Evolutionary conservation across 2,797 vertebrate genomes (phyloP).

Genomic region (Hapalemur alaotrensis): DNA sequence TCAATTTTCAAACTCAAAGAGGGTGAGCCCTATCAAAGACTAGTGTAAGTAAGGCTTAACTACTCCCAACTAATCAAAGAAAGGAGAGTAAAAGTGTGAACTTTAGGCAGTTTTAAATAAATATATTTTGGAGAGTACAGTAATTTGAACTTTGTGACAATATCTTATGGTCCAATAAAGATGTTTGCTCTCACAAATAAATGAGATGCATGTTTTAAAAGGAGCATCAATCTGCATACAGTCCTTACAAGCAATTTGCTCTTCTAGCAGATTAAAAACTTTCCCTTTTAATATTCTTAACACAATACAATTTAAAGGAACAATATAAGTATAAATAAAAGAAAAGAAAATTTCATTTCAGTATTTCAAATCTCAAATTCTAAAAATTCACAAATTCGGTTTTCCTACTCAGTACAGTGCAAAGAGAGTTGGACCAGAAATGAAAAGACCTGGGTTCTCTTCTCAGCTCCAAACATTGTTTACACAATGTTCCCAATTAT

Average conservation of each 20-base stretch:
- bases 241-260: background rate
- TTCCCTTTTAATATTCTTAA: background rate
- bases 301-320: background rate
- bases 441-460: background rate
- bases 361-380: background rate
- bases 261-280: background rate
- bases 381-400: background rate
- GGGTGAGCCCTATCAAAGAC: background rate
- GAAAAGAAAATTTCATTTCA: background rate
- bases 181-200: background rate
- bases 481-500: background rate
- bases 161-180: background rate
- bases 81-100: background rate
- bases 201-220: background rate
- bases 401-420: background rate
- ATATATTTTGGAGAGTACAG: background rate
- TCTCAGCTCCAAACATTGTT: background rate
- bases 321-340: background rate
- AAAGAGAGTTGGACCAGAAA: background rate
- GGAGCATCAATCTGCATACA: background rate
- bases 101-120: background rate
- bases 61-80: background rate
- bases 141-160: background rate
- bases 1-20: conserved; percentile 42
- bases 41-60: background rate